Conservation (phyloP, 1,140 invertebrate genomes). For the Nautilus pompilius region DNA sequence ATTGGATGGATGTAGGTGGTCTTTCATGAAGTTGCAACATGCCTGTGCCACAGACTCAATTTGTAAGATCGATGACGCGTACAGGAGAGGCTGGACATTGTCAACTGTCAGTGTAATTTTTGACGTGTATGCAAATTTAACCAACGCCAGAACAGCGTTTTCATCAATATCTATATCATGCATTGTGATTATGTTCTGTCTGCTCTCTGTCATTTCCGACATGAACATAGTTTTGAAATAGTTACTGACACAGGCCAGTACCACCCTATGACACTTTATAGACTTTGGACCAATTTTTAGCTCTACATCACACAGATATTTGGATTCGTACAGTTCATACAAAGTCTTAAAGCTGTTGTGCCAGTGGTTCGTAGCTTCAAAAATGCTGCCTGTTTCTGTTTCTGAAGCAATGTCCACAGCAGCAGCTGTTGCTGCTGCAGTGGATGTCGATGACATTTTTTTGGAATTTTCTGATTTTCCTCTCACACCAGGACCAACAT, state of each 20-base stretch:
- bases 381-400: not conserved
- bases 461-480: not conserved
- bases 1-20: constrained; percentile 49
- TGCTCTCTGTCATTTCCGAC: constrained; percentile 48
- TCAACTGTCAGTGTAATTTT: constrained; percentile 46
- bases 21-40: constrained; percentile 53
- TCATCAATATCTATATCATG: constrained; percentile 53
- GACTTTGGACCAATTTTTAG: constrained; percentile 39
- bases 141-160: constrained; percentile 43
- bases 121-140: constrained; percentile 51
- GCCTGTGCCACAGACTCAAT: constrained; percentile 48
- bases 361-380: constrained; percentile 15
- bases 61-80: constrained; percentile 52
- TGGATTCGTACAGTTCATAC: constrained; percentile 34
- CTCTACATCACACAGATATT: constrained; percentile 47
- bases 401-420: not conserved
- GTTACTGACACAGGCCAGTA: constrained; percentile 45
- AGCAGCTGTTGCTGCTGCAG: not conserved
- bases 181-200: constrained; percentile 37
- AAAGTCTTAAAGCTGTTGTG: constrained; percentile 29
- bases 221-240: constrained; percentile 54
- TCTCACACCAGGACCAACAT: not conserved
- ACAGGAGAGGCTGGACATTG: constrained; percentile 50
- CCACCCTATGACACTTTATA: constrained; percentile 46
- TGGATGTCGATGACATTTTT: not conserved